A percentile compares a stretch with the other conserved stretches of the same genome.
Conservation (phyloP, 2,113 vertebrate genomes). For the Psilopogon haemacephalus region DNA sequence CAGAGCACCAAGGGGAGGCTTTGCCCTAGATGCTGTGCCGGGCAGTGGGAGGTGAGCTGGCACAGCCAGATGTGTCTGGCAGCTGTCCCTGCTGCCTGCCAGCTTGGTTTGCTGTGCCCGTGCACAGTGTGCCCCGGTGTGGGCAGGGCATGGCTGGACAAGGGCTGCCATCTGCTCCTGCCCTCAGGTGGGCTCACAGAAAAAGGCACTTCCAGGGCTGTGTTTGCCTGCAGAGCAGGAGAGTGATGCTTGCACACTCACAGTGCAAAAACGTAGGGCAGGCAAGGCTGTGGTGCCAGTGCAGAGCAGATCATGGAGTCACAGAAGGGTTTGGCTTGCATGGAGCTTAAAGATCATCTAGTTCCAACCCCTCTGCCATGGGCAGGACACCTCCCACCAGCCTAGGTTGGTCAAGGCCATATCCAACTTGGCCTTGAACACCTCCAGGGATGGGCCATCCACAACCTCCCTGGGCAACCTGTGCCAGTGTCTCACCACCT, state of each 20-base stretch:
- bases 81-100: neutral
- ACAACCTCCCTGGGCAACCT: no score
- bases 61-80: neutral
- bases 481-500: no score
- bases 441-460: no score
- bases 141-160: fast-evolving
- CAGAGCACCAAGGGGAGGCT: neutral
- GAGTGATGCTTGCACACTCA: neutral
- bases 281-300: neutral
- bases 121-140: fast-evolving
- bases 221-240: neutral
- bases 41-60: neutral
- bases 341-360: no score
- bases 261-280: no score
- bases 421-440: no score
- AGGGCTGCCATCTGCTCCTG: neutral
- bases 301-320: no score
- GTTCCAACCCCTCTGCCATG: no score
- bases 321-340: no score
- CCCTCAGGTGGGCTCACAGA: neutral
- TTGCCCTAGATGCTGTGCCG: neutral
- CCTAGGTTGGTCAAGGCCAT: no score
- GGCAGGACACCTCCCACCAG: no score
- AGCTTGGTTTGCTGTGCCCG: neutral
- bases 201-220: neutral